A percentile compares a stretch with the other conserved stretches of the same genome.
Evolutionary conservation across 2,113 vertebrate species (phyloP).

Genomic region (Tychaedon coryphoeus): DNA sequence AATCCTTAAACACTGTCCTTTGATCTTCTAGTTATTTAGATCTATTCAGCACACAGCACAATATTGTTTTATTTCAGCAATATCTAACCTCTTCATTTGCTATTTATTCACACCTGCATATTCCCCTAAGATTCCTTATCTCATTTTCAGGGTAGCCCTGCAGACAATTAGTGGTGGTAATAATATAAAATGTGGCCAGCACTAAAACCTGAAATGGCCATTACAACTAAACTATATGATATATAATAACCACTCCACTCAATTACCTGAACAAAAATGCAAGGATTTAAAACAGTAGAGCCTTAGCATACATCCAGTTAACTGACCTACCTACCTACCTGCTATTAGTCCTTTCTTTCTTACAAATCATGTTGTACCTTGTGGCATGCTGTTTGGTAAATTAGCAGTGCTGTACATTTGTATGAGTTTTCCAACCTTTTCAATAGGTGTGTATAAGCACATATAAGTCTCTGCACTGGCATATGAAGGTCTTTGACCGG

Average conservation of each 20-base stretch:
- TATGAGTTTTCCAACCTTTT: not conserved
- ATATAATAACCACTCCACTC: slow-evolving; percentile 48
- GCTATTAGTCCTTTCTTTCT: not conserved
- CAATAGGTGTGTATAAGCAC: not conserved
- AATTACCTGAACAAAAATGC: slow-evolving; percentile 50
- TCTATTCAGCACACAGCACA: not conserved
- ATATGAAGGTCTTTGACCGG: not conserved
- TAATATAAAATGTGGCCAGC: slow-evolving; percentile 40
- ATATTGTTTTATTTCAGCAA: slow-evolving; percentile 28
- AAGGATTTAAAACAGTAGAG: slow-evolving; percentile 23
- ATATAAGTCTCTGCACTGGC: not conserved
- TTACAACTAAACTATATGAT: slow-evolving; percentile 54
- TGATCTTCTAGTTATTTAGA: slow-evolving; percentile 15
- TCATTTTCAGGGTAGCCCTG: slow-evolving; percentile 48
- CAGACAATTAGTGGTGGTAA: slow-evolving; percentile 55
- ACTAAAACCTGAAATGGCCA: slow-evolving; percentile 44
- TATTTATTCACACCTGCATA: slow-evolving; percentile 31
- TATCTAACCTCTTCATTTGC: slow-evolving; percentile 7
- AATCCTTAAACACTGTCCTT: not conserved
- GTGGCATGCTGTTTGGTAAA: not conserved
- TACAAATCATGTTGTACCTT: not conserved
- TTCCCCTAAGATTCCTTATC: slow-evolving; percentile 40
- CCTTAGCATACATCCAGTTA: slow-evolving; percentile 26
- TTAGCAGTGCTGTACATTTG: not conserved
- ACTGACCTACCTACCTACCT: not conserved